Conservation (phyloP, 2,888 invertebrate species). For the Miltochrista miniata region DNA sequence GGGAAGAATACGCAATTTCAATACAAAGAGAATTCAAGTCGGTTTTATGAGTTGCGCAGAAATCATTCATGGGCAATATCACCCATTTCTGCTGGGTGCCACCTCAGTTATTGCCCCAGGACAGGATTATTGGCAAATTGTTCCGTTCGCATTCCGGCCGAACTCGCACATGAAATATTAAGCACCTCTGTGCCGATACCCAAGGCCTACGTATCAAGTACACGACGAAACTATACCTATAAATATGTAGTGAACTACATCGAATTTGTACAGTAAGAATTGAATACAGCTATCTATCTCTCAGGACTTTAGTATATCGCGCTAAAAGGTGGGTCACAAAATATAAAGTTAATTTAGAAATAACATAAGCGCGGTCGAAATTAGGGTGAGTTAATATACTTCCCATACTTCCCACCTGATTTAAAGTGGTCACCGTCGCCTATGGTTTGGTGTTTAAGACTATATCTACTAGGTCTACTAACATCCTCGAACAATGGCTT, state of each 20-base stretch:
- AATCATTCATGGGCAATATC: slow-evolving; percentile 38
- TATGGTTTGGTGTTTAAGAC: too few relatives aligned
- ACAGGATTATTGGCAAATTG: slow-evolving; percentile 82
- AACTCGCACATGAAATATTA: slow-evolving; percentile 76
- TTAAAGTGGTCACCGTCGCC: too few relatives aligned
- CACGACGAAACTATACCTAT: slow-evolving; percentile 20
- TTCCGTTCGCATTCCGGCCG: slow-evolving; percentile 74
- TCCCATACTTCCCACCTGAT: too few relatives aligned
- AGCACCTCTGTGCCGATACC: slow-evolving; percentile 59
- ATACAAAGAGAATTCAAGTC: slow-evolving; percentile 57
- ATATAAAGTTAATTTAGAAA: too few relatives aligned
- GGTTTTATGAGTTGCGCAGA: slow-evolving; percentile 24
- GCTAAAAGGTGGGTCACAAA: too few relatives aligned
- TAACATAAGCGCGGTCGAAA: too few relatives aligned
- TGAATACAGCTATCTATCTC: slow-evolving; percentile 16
- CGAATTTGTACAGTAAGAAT: slow-evolving; percentile 20
- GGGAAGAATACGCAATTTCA: slow-evolving; percentile 48
- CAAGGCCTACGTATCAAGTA: slow-evolving; percentile 28
- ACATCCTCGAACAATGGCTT: too few relatives aligned
- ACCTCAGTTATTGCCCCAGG: slow-evolving; percentile 75
- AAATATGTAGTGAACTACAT: slow-evolving; percentile 32
- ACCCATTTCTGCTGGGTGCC: slow-evolving; percentile 72
- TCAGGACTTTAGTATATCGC: slow-evolving; percentile 11
- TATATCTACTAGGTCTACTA: too few relatives aligned
- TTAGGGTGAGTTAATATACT: too few relatives aligned